These are phyloP conservation scores for Zapornia atra DNA, from an alignment of 2,113 vertebrate genomes.

Conservation along the genomic window DNA sequence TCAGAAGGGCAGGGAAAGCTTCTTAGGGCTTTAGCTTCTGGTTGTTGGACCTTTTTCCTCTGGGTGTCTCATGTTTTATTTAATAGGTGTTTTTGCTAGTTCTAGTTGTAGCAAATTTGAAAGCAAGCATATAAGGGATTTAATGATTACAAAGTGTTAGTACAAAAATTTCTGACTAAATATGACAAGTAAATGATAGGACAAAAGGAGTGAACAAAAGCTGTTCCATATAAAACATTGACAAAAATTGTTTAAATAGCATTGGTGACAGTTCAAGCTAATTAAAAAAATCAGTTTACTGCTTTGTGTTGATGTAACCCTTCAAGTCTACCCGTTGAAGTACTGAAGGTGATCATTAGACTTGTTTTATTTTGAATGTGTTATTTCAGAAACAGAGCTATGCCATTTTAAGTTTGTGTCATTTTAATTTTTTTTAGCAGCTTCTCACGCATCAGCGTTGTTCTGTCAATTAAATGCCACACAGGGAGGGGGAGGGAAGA, in stretches of 20 bases:
- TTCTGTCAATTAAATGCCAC: not conserved
- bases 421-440: not conserved
- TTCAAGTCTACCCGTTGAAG: not conserved
- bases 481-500: not conserved
- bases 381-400: not conserved
- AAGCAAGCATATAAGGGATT: not conserved
- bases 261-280: not conserved
- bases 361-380: not conserved
- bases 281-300: not conserved
- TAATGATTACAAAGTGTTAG: not conserved
- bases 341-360: not conserved
- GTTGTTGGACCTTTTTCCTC: not conserved
- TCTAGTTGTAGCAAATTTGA: not conserved
- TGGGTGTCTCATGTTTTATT: not conserved
- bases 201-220: not conserved
- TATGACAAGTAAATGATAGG: conserved; percentile 1
- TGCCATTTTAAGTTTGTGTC: not conserved
- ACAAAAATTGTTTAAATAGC: not conserved
- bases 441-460: not conserved
- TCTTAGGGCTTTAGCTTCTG: not conserved
- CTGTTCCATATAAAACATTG: not conserved
- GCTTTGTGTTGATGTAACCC: conserved; percentile 28
- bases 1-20: not conserved
- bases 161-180: not conserved
- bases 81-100: not conserved